Conservation (phyloP, 2,113 vertebrate species). For the Octodon degus region DNA sequence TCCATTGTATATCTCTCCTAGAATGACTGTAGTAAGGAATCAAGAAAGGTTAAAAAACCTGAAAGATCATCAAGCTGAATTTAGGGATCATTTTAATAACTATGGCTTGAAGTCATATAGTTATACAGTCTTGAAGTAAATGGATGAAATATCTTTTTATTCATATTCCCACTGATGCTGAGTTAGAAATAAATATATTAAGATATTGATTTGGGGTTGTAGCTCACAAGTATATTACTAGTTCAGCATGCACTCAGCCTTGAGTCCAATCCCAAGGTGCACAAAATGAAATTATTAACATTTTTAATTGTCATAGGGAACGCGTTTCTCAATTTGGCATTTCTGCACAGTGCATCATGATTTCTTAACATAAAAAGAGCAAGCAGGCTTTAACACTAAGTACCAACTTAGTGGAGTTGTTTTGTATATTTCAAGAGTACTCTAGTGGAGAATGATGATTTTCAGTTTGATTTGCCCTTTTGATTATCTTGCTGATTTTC, state of each 20-base stretch:
- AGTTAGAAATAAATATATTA: slow-evolving; percentile 33
- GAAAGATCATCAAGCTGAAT: slow-evolving; percentile 17
- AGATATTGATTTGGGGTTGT: not conserved
- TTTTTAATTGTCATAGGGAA: not conserved
- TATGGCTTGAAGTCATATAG: not conserved
- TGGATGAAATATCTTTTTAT: not conserved
- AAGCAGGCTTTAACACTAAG: too few species aligned
- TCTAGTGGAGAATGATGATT: slow-evolving; percentile 20
- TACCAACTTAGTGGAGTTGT: too few species aligned
- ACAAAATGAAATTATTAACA: not conserved
- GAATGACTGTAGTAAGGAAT: not conserved
- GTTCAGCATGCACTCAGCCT: not conserved
- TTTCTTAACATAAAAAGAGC: not conserved
- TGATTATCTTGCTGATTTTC: not conserved
- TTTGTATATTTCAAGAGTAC: slow-evolving; percentile 8
- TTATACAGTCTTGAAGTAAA: slow-evolving; percentile 43
- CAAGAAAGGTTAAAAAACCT: not conserved
- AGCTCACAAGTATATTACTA: not conserved
- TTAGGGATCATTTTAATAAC: not conserved
- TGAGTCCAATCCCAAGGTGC: too few species aligned
- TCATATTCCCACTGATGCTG: not conserved
- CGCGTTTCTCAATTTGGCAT: slow-evolving; percentile 32
- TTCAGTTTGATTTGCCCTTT: slow-evolving; percentile 23
- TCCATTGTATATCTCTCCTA: not conserved
- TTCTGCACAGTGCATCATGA: not conserved